Base-by-base conservation (phyloP, 2,113 vertebrate genomes). In the Hirundichthys speculiger region DNA sequence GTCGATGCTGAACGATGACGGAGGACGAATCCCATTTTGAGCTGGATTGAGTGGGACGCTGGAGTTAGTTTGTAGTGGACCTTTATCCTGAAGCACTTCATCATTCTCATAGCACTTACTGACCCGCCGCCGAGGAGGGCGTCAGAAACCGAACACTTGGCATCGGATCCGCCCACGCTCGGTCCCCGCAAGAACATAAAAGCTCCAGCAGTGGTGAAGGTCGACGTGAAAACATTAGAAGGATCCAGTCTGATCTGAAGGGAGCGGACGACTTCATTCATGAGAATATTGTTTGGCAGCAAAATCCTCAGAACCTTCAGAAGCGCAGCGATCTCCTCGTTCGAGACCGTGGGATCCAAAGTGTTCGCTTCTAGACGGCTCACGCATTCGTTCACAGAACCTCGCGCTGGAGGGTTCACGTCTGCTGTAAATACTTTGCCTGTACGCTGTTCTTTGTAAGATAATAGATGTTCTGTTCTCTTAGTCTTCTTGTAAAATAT, bases 381-480 rank as follows among this genome's bases (percentile, higher is more conserved):
- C 22, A 3, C 4, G 15, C 20, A 13, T 13, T 15, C 12, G 5
- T n/a, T 45, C 41, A 5, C 54, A 12, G 18, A 24, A 13, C 69
- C 65, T 56, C 7, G 16, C 19, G 25, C 55, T 25, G 64, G 90
- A 89, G 93, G 92, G 92, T 91, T 90, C 86, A 83, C 78, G 48
- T 92, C 85, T 77, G 90, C 89, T 93, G 91, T 90, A 93, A 88
- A 89, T 84, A 83, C 86, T 87, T 54, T 69, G 71, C 84, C 86
- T 86, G 79, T 84, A 56, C 75, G 62, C 83, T 77, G 74, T 80
- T 76, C 72, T 68, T 65, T 91, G 87, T 87, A 83, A 91, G 79
- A 90, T 92, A 93, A 88, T 91, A 91, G 93, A 92, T 92, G 94
- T 94, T 92, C 91, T 92, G 85, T 84, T 86, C 71, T 77, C 30